Percentiles rank a stretch among this genome's conserved stretches.
phyloP scores from a whole-genome alignment of 2,113 vertebrate genomes.

The Eptesicus fuscus region DNA sequence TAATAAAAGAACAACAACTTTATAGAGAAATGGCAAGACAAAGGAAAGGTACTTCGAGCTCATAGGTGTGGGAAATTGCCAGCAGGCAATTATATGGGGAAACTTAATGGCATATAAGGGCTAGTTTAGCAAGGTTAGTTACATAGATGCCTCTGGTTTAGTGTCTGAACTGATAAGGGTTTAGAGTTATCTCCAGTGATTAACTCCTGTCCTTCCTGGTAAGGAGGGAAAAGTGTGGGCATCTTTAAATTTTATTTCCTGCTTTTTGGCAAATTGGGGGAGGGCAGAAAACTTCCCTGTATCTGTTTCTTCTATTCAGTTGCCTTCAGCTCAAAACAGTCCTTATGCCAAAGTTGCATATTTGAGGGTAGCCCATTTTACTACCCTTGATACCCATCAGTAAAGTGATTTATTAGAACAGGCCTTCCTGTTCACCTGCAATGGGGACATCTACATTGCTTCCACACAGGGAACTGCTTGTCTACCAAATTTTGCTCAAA shows the following conservation, averaged over 20 bases:
- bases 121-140: background rate
- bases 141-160: background rate
- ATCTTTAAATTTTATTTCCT: background rate
- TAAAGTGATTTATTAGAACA: background rate
- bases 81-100: background rate
- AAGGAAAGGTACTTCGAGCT: background rate
- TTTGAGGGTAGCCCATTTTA: background rate
- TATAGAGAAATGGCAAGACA: background rate
- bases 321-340: background rate
- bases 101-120: background rate
- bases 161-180: background rate
- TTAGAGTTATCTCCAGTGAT: background rate
- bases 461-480: background rate
- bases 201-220: background rate
- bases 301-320: background rate
- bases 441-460: background rate
- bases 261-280: background rate
- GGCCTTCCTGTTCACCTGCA: background rate
- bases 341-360: background rate
- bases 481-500: background rate
- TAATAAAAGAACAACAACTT: background rate
- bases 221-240: background rate
- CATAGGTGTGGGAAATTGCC: background rate
- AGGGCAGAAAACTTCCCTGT: background rate
- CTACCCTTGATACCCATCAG: background rate